Conservation (phyloP, 1,140 invertebrate species). For the Drosophila tani region DNA sequence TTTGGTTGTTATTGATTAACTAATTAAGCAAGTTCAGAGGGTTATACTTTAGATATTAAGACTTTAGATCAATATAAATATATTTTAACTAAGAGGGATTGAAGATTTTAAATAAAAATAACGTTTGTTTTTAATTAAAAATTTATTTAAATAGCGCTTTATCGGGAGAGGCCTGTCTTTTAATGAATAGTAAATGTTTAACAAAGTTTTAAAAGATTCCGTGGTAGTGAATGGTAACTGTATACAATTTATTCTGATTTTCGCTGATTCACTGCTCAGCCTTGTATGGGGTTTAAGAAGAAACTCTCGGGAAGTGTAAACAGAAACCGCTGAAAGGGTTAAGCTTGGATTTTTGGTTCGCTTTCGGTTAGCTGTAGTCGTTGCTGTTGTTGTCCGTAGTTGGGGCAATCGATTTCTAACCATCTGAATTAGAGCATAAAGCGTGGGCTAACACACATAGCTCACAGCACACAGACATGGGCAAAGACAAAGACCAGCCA, state of each 20-base stretch:
- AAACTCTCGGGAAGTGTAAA: slow-evolving; percentile 27
- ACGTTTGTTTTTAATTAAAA: not conserved
- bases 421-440: slow-evolving; percentile 81
- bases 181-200: not conserved
- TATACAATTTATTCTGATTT: slow-evolving; percentile 39
- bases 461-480: slow-evolving; percentile 9
- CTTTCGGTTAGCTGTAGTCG: slow-evolving; percentile 44
- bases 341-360: slow-evolving; percentile 49
- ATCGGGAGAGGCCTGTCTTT: not conserved
- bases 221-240: slow-evolving; percentile 5
- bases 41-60: not conserved
- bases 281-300: slow-evolving; percentile 34
- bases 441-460: slow-evolving; percentile 67
- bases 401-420: slow-evolving; percentile 79
- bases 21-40: too few species aligned
- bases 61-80: not conserved
- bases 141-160: not conserved
- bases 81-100: not conserved
- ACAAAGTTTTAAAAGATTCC: not conserved
- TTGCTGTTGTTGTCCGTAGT: slow-evolving; percentile 35
- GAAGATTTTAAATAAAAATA: not conserved
- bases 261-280: slow-evolving; percentile 37
- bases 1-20: not conserved
- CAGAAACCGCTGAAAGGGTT: slow-evolving; percentile 44
- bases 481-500: slow-evolving; percentile 35